Evolutionary conservation across 2,113 vertebrate genomes (phyloP).

Genomic region (Otocyon megalotis): DNA sequence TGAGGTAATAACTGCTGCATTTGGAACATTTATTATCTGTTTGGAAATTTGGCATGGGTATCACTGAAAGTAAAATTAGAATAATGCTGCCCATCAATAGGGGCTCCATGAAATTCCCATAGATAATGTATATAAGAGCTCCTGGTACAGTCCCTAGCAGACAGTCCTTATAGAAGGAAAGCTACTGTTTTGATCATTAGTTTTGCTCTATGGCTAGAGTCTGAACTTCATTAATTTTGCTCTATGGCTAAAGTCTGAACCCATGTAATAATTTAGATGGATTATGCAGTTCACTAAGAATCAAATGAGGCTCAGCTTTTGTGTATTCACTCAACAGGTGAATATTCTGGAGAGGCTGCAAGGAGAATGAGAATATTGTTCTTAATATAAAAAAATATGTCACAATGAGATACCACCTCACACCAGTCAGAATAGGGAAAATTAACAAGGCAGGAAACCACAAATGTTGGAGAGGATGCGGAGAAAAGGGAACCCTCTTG

Average conservation of each 20-base stretch:
- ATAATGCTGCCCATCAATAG: not conserved
- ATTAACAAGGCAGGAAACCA: no score
- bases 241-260: not conserved
- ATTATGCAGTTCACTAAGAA: not conserved
- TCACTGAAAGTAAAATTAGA: not conserved
- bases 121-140: not conserved
- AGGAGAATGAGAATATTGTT: not conserved
- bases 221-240: not conserved
- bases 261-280: not conserved
- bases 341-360: not conserved
- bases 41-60: not conserved
- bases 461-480: no score
- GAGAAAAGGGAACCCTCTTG: no score
- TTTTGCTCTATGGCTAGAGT: conserved; percentile 14
- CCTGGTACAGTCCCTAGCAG: not conserved
- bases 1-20: not conserved
- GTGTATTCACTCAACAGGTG: not conserved
- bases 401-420: no score
- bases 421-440: no score
- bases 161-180: not conserved
- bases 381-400: not conserved
- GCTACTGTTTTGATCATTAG: not conserved
- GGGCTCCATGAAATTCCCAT: not conserved
- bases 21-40: not conserved
- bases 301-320: not conserved